Evolutionary conservation across 2,113 vertebrate genomes (phyloP).

Genomic region (Phyllostomus discolor): DNA sequence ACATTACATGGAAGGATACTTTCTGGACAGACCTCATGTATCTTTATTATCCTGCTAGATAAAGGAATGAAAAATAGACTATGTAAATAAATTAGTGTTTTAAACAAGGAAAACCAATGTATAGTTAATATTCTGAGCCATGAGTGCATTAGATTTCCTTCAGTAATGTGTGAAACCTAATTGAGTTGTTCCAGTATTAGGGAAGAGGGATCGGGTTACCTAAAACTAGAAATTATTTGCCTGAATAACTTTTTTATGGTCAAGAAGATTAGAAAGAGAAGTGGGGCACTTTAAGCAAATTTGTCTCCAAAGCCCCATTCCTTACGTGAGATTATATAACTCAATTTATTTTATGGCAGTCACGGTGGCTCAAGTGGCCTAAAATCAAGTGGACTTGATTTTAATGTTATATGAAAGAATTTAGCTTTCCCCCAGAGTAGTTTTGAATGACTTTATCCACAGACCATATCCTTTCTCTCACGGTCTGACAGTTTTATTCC

Average conservation of each 20-base stretch:
- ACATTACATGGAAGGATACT: too few species aligned
- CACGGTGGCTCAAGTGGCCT: neutral
- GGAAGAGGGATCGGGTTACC: neutral
- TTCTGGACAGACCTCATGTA: neutral
- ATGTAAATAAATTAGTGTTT: neutral
- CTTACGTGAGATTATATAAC: neutral
- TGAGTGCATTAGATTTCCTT: neutral
- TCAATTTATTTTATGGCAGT: slow-evolving; percentile 16
- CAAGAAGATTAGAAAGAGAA: neutral
- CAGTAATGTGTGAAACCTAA: neutral
- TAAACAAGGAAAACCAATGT: neutral
- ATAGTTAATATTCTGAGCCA: neutral
- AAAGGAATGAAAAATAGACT: neutral
- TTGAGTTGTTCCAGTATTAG: neutral
- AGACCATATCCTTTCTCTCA: neutral
- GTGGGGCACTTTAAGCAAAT: neutral
- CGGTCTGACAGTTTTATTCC: neutral
- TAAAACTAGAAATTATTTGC: neutral
- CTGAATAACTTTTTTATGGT: neutral
- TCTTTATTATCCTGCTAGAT: neutral
- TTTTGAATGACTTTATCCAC: neutral
- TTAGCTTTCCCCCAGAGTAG: neutral
- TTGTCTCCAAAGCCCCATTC: neutral
- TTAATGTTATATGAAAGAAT: slow-evolving; percentile 22
- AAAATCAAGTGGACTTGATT: neutral